phyloP scores from a whole-genome alignment of 2,797 vertebrate species.

The Lates japonicus region DNA sequence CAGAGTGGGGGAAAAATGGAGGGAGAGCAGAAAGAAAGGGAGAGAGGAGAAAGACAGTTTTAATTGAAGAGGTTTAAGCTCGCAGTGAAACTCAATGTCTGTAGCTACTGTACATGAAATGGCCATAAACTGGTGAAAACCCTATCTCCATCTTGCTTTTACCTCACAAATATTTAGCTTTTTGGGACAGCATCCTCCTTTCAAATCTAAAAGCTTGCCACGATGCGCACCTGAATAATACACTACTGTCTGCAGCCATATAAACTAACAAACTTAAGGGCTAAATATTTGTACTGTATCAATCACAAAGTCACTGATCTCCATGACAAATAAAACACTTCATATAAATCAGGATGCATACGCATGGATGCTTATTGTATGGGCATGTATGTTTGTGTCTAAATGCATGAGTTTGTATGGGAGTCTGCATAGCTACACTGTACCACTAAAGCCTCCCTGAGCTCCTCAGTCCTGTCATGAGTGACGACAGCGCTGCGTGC shows the following conservation, averaged over 20 bases:
- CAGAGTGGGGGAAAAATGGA: conserved; percentile 23
- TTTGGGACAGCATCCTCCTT: conserved; percentile 2
- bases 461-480: conserved; percentile 60
- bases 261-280: background rate
- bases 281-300: conserved; percentile 1
- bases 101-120: conserved; percentile 50
- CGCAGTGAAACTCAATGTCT: conserved; percentile 16
- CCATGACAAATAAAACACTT: conserved; percentile 15
- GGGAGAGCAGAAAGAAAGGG: conserved; percentile 38
- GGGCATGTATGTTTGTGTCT: conserved; percentile 22
- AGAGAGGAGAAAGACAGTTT: conserved; percentile 41
- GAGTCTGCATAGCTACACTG: conserved; percentile 20
- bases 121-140: conserved; percentile 41
- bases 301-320: conserved; percentile 39
- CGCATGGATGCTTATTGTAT: conserved; percentile 12
- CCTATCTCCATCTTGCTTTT: conserved; percentile 5
- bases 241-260: conserved; percentile 1
- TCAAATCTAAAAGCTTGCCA: conserved; percentile 16
- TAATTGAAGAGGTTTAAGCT: conserved; percentile 33
- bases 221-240: conserved; percentile 5
- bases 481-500: conserved; percentile 57
- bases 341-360: conserved; percentile 6
- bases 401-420: conserved; percentile 32
- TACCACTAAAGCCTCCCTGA: conserved; percentile 55
- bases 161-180: background rate